Conservation (phyloP, 2,113 vertebrate species). For the Crotalus helleri region DNA sequence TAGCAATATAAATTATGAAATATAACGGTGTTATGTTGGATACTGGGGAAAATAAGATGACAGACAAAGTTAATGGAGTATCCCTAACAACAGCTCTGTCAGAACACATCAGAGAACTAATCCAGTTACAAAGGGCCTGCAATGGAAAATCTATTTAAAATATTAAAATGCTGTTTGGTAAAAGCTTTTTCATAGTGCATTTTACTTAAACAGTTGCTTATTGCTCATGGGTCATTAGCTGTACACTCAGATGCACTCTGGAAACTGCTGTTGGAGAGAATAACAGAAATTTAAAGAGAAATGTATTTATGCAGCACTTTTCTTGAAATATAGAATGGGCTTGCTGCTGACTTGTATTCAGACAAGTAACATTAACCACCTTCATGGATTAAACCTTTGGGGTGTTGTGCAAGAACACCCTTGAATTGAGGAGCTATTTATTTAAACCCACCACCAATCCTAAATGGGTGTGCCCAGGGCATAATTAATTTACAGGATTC, state of each 20-base stretch:
- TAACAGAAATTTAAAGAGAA: conserved; percentile 85
- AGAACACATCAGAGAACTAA: conserved; percentile 96
- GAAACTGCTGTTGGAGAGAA: conserved; percentile 78
- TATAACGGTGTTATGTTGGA: conserved; percentile 91
- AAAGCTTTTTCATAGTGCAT: conserved; percentile 91
- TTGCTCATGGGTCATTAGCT: conserved; percentile 97
- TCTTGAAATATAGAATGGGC: conserved; percentile 57
- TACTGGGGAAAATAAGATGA: conserved; percentile 92
- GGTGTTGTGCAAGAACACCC: background rate
- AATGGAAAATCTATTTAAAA: conserved; percentile 96
- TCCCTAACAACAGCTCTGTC: conserved; percentile 95
- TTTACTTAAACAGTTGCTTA: conserved; percentile 97
- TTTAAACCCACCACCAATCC: background rate
- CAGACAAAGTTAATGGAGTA: conserved; percentile 98
- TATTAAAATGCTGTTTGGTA: conserved; percentile 98
- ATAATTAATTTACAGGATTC: background rate
- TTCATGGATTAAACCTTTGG: conserved; percentile 30
- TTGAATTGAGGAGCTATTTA: background rate
- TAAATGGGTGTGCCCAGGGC: background rate
- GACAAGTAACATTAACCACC: conserved; percentile 42
- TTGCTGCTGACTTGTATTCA: conserved; percentile 46
- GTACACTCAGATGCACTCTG: conserved; percentile 82
- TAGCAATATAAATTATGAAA: conserved; percentile 99
- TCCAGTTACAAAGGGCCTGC: conserved; percentile 89
- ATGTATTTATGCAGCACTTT: conserved; percentile 68